Evolutionary conservation across 2,888 invertebrate genomes (phyloP), one percentile per base, ranked within the genome.

Genomic region (Dermolepida albohirtum): DNA sequence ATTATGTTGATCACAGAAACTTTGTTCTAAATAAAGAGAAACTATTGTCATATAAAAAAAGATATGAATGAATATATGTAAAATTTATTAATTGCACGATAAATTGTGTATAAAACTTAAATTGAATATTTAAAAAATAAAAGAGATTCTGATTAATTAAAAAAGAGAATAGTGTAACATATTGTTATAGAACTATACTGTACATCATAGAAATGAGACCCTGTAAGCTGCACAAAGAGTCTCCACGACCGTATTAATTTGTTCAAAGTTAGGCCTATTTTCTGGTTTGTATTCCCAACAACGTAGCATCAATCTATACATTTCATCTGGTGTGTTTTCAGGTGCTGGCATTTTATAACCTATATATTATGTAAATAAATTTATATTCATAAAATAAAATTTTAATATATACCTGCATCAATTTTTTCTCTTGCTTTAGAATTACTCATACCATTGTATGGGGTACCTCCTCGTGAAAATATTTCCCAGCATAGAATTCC

Each of bases 401-500:
- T 1, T n/a, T 29, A 4, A 39, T 41, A 51, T 79, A 76, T 84
- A 95, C 97, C 97, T 77, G 91, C 88, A 83, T 97, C 97, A 71
- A 98, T 96, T 85, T 94, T 94, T 84, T 97, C 96, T 71, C 97
- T 86, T 0, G 97, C 96, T 79, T 95, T 91, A 8, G 95, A 93
- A 85, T 98, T 98, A 75, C 93, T 95, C 89, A 96, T 90, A 27
- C 97, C 97, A 43, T 92, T 92, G 80, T 98, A 98, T 0, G 97
- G 97, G 62, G 95, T 96, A 74, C 93, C 93, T 0, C 97, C 97
- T 80, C 92, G 90, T 0, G 97, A 94, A 85, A 97, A 97, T 79
- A 98, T 94, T 85, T 98, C 97, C 97, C 97, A 98, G 87, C 95
- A 93, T 67, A 98, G 85, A 73, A 98, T 93, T 2, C 97, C 97